These are phyloP conservation scores for Azemiops feae DNA, from an alignment of 2,113 vertebrate genomes.

Conservation along the genomic window DNA sequence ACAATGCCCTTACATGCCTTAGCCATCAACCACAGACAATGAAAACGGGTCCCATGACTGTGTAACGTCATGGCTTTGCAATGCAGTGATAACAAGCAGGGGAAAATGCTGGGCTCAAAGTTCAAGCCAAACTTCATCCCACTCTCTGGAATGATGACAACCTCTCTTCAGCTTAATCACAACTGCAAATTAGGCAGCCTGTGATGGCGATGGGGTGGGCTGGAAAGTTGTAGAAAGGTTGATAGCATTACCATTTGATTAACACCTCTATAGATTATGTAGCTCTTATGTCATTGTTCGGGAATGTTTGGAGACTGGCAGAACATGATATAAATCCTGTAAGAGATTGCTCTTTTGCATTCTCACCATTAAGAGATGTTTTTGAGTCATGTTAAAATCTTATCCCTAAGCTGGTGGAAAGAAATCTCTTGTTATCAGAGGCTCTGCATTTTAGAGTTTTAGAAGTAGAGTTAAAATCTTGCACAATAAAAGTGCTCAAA, in stretches of 20 bases:
- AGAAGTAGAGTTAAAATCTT: not conserved
- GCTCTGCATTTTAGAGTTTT: not conserved
- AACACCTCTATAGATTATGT: not conserved
- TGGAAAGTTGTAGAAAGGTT: not conserved
- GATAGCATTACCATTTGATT: not conserved
- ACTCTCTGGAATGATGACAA: not conserved
- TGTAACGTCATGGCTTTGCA: not conserved
- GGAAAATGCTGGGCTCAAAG: not conserved
- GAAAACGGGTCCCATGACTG: not conserved
- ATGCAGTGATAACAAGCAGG: not conserved
- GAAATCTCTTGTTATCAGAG: constrained; percentile 13
- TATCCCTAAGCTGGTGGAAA: constrained; percentile 9
- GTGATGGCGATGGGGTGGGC: not conserved
- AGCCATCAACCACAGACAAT: not conserved
- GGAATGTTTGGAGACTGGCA: constrained; percentile 26
- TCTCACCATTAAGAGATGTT: accelerated
- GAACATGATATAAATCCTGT: not conserved
- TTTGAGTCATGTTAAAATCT: constrained; percentile 22
- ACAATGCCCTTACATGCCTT: not conserved
- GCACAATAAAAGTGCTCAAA: not conserved
- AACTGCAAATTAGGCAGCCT: constrained; percentile 25
- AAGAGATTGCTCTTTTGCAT: not conserved
- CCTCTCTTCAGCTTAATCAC: not conserved
- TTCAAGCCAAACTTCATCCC: not conserved
- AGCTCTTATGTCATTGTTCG: not conserved